These are phyloP conservation scores for Apostichopus californicus DNA, from an alignment of 35 echinoderm and acorn worm genomes.

Conservation along the genomic window DNA sequence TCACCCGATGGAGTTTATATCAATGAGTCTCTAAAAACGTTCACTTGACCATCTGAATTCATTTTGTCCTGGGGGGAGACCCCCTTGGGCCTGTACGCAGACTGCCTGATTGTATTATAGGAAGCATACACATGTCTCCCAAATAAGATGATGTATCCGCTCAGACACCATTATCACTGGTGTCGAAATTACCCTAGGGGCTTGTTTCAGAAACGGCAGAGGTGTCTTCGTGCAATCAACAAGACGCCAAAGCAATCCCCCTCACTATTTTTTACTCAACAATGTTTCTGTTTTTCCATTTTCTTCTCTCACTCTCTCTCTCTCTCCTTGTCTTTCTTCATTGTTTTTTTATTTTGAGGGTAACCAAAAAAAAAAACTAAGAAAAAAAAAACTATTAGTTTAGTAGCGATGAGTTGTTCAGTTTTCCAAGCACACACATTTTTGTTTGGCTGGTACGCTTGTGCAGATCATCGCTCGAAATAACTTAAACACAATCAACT, in stretches of 20 bases:
- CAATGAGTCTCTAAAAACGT: conserved; percentile 7
- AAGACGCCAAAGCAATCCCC: conserved; percentile 15
- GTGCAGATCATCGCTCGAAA: background rate
- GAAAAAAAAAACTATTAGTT: background rate
- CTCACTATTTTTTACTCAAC: background rate
- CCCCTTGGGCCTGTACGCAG: background rate
- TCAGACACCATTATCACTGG: conserved; percentile 22
- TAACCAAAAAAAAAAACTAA: background rate
- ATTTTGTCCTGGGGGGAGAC: background rate
- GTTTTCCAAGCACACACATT: conserved; percentile 27
- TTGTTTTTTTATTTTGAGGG: background rate
- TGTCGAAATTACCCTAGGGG: conserved; percentile 35
- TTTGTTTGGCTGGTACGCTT: background rate
- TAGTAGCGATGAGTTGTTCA: conserved; percentile 4
- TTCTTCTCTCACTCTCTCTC: background rate
- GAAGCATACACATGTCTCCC: background rate
- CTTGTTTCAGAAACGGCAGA: conserved; percentile 34
- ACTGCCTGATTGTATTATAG: conserved; percentile 43
- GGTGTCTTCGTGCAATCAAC: conserved; percentile 29
- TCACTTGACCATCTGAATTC: conserved; percentile 15
- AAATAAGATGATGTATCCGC: background rate
- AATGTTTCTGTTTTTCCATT: no score
- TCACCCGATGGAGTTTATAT: background rate
- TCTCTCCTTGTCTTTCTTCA: background rate
- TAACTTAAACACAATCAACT: conserved; percentile 50